phyloP scores from a whole-genome alignment of 2,797 vertebrate species.

The Emys orbicularis region DNA sequence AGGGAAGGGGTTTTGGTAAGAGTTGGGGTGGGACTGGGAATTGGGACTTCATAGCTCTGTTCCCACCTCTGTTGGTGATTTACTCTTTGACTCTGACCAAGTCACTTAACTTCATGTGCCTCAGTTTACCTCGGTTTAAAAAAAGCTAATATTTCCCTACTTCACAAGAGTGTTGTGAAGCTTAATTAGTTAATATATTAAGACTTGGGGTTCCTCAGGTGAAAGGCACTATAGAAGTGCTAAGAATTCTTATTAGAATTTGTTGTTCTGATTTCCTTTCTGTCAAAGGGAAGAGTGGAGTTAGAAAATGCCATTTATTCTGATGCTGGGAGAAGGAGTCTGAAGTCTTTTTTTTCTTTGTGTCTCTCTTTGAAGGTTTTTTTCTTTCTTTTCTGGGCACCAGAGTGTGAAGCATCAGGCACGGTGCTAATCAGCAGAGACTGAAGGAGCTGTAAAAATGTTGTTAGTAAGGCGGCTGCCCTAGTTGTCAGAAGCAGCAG shows the following conservation, averaged over 20 bases:
- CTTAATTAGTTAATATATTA: slow-evolving; percentile 16
- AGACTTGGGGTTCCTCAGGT: slow-evolving; percentile 47
- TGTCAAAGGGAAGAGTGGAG: slow-evolving; percentile 62
- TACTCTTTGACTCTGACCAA: not conserved
- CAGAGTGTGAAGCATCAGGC: not conserved
- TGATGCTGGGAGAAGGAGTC: slow-evolving; percentile 47
- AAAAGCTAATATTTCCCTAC: not conserved
- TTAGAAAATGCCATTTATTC: slow-evolving; percentile 68
- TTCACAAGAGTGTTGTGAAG: slow-evolving; percentile 34
- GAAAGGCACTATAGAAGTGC: slow-evolving; percentile 31
- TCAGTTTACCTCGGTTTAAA: not conserved
- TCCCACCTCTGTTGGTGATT: rapidly evolving
- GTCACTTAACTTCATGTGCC: not conserved
- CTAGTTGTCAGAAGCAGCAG: not conserved
- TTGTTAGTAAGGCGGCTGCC: not conserved
- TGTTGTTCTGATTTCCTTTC: slow-evolving; percentile 67
- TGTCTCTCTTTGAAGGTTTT: not conserved
- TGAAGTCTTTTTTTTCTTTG: slow-evolving; percentile 13
- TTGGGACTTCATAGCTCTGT: not conserved
- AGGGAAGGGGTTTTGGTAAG: not conserved
- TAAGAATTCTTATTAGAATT: slow-evolving; percentile 28
- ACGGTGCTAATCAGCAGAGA: not conserved
- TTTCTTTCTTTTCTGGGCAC: not conserved
- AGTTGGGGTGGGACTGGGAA: not conserved
- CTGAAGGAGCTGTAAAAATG: not conserved